These are phyloP conservation scores for Arremon brunneinucha DNA, from an alignment of 2,797 vertebrate genomes.

Conservation along the genomic window DNA sequence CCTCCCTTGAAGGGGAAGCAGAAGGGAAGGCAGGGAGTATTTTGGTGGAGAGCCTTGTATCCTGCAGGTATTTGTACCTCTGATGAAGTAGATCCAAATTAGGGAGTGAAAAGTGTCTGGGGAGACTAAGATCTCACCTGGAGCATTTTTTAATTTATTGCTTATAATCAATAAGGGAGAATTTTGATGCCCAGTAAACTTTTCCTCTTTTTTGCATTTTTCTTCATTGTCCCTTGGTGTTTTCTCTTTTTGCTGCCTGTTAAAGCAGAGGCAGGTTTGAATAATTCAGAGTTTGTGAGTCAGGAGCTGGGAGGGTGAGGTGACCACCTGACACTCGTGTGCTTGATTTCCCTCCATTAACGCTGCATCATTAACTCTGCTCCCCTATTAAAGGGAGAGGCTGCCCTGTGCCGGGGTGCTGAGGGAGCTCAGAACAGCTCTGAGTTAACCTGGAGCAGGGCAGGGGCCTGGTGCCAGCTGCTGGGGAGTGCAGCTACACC, in stretches of 20 bases:
- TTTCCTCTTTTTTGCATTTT: background rate
- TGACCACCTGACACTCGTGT: background rate
- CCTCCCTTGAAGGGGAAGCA: background rate
- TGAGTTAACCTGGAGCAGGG: accelerated
- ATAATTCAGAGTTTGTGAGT: background rate
- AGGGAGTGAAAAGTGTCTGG: background rate
- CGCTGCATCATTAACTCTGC: background rate
- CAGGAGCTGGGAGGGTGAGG: background rate
- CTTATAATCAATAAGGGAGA: background rate
- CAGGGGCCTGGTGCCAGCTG: background rate
- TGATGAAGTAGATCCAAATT: background rate
- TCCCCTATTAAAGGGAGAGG: background rate
- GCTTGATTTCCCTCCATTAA: background rate
- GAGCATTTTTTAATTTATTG: background rate
- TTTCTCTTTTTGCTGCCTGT: background rate
- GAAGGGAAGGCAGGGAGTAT: background rate
- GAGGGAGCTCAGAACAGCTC: background rate
- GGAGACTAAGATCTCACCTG: background rate
- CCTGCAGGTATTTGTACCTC: background rate
- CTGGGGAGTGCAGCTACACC: background rate
- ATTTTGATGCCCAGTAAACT: background rate
- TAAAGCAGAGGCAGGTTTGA: background rate
- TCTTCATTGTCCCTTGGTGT: background rate
- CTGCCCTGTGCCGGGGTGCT: background rate
- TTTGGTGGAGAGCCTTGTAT: background rate